phyloP scores from a whole-genome alignment of 2,113 vertebrate genomes.

The Falcunculus frontatus region DNA sequence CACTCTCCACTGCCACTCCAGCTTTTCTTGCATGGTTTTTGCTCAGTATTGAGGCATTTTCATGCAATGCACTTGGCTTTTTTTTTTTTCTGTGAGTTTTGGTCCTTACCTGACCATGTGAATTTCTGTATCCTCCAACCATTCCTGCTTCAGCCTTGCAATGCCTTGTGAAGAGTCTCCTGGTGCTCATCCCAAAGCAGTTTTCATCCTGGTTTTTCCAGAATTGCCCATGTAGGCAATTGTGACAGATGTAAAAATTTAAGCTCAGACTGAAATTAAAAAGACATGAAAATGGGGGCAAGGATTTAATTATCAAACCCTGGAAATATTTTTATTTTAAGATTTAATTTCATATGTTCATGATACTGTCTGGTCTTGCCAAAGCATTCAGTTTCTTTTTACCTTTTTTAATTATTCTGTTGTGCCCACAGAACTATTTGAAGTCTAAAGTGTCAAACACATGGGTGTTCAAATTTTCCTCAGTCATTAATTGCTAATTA shows the following conservation, averaged over 20 bases:
- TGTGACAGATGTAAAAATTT: background rate
- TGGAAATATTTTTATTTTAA: background rate
- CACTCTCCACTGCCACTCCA: background rate
- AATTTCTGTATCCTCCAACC: slow-evolving; percentile 13
- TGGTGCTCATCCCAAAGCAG: slow-evolving; percentile 16
- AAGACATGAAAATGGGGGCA: background rate
- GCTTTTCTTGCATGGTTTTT: slow-evolving; percentile 48
- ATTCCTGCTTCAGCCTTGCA: slow-evolving; percentile 38
- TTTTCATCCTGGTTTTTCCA: slow-evolving; percentile 25
- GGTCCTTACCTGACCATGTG: slow-evolving; percentile 30
- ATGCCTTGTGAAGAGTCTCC: slow-evolving; percentile 37
- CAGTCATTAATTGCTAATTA: background rate
- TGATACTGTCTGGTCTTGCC: background rate
- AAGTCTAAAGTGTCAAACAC: background rate
- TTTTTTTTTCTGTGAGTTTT: background rate
- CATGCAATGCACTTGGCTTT: slow-evolving; percentile 25
- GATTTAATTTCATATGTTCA: background rate
- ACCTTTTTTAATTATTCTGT: background rate
- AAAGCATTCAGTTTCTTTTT: background rate
- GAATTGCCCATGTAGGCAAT: slow-evolving; percentile 23
- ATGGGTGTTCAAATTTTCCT: background rate
- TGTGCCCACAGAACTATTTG: background rate
- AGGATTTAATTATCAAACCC: slow-evolving; percentile 34
- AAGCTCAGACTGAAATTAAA: background rate
- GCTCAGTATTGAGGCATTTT: slow-evolving; percentile 40